phyloP scores from a whole-genome alignment of 2,113 vertebrate species.

The Muscicapa adusta region DNA sequence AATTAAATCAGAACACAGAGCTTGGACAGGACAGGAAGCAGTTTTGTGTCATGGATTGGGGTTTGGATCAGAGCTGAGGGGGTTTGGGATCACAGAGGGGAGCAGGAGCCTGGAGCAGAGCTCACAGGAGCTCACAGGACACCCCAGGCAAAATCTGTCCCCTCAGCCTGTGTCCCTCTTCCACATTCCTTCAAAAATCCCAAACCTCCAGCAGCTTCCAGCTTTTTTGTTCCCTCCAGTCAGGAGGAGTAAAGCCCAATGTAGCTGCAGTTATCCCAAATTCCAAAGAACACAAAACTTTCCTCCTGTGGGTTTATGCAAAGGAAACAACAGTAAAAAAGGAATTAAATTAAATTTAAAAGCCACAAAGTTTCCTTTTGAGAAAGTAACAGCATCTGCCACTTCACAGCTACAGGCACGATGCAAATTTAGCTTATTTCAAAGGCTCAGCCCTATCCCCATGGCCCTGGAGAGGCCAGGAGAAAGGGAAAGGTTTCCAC shows the following conservation, averaged over 20 bases:
- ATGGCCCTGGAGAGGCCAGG: background rate
- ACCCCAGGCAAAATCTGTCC: background rate
- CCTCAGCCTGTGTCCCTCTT: background rate
- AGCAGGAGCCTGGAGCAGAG: background rate
- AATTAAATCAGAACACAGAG: background rate
- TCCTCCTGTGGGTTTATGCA: background rate
- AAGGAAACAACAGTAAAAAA: background rate
- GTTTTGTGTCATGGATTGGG: background rate
- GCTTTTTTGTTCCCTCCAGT: background rate
- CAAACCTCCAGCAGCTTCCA: background rate
- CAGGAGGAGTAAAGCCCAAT: background rate
- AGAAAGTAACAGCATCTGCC: slow-evolving; percentile 3
- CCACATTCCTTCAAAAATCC: background rate
- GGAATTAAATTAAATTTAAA: background rate
- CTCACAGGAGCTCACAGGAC: background rate
- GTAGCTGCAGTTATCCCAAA: background rate
- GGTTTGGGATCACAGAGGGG: background rate
- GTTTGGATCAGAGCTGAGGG: background rate
- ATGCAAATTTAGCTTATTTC: slow-evolving; percentile 14
- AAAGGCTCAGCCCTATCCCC: background rate
- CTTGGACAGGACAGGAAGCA: background rate
- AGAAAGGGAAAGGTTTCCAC: background rate
- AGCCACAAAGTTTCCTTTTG: slow-evolving; percentile 17
- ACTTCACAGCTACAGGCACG: background rate
- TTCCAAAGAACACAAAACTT: slow-evolving; percentile 4